Conservation (phyloP, 2,113 vertebrate genomes). For the Todiramphus saurophagus region DNA sequence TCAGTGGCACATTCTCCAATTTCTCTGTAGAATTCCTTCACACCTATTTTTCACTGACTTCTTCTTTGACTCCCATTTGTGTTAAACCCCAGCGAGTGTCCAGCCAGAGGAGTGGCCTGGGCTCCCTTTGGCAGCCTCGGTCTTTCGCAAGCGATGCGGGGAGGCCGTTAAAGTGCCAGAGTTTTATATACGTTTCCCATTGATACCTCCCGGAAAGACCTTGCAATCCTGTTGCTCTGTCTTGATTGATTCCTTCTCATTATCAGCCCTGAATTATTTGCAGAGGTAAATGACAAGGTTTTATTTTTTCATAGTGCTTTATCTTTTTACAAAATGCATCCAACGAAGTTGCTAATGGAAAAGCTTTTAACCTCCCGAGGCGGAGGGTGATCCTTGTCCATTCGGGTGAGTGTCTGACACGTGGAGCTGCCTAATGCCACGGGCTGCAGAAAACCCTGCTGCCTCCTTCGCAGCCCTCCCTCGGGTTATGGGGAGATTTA, state of each 20-base stretch:
- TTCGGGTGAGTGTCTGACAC: background rate
- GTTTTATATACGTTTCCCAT: background rate
- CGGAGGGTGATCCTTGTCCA: constrained; percentile 6
- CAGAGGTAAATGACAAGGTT: constrained; percentile 55
- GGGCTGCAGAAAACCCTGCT: background rate
- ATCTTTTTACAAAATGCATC: constrained; percentile 30
- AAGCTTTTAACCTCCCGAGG: constrained; percentile 74
- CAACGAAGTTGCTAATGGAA: constrained; percentile 53
- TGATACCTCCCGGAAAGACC: background rate
- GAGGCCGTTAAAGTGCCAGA: background rate
- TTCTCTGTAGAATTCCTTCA: background rate
- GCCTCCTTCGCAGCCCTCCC: background rate
- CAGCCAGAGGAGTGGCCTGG: background rate
- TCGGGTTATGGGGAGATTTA: background rate
- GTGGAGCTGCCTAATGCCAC: background rate
- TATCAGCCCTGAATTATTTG: constrained; percentile 55
- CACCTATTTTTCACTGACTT: background rate
- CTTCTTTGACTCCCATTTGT: background rate
- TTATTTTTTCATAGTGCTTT: constrained; percentile 50
- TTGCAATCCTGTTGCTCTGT: background rate
- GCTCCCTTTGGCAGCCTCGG: background rate
- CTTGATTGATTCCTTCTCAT: constrained; percentile 26
- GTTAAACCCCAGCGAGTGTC: rapidly evolving
- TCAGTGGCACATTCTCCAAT: rapidly evolving
- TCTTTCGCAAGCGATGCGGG: background rate